Evolutionary conservation across 2,113 vertebrate species (phyloP).

Genomic region (Gracilinanus agilis): DNA sequence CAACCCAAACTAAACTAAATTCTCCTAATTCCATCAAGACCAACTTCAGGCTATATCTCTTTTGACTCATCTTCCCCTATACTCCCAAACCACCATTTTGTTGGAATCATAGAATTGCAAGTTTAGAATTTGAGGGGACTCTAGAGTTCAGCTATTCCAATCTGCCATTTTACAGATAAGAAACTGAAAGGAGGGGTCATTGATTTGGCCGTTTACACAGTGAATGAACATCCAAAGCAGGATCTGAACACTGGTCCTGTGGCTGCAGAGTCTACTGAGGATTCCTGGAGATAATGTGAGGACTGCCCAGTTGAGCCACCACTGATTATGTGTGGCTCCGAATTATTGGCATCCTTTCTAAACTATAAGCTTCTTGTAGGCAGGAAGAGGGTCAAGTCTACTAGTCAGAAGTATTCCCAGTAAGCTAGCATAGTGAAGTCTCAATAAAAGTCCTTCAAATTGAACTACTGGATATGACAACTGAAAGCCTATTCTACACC

Average conservation of each 20-base stretch:
- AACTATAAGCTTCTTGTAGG: background rate
- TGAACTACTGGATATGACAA: background rate
- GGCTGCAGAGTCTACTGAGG: background rate
- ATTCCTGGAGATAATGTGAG: background rate
- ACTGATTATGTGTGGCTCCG: fast-evolving
- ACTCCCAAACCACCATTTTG: background rate
- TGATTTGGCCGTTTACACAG: background rate
- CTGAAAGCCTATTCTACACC: background rate
- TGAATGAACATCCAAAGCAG: background rate
- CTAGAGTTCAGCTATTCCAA: background rate
- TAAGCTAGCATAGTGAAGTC: background rate
- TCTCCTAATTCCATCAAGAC: background rate
- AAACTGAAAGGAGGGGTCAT: background rate
- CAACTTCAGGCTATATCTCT: background rate
- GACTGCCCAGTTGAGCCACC: background rate
- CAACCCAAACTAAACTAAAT: background rate
- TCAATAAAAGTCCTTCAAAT: background rate
- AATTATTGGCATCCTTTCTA: background rate
- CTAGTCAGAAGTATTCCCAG: background rate
- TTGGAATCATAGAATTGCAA: background rate
- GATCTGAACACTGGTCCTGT: background rate
- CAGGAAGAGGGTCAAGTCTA: background rate
- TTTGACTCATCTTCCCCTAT: background rate
- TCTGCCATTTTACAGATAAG: background rate
- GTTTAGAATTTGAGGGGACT: background rate